Evolutionary conservation across 1,140 invertebrate species (phyloP).

Genomic region (Eufriesea mexicana): DNA sequence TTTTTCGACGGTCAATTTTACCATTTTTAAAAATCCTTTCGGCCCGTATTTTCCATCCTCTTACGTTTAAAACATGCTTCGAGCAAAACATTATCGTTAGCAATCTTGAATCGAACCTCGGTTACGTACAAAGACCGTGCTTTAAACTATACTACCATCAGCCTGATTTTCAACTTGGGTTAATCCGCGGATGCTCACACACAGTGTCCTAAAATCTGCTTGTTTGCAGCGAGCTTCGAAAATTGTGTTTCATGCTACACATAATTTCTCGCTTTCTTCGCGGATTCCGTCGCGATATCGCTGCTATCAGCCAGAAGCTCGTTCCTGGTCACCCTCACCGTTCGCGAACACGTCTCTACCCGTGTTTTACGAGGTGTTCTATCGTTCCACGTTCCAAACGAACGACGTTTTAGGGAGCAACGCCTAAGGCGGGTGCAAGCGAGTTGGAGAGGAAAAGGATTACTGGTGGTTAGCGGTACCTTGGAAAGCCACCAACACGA

Average conservation of each 20-base stretch:
- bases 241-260: neutral
- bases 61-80: neutral
- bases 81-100: neutral
- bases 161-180: neutral
- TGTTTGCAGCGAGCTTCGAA: neutral
- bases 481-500: constrained; percentile 1
- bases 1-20: too few relatives aligned
- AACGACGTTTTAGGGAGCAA: neutral
- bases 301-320: neutral
- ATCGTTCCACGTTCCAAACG: neutral
- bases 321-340: neutral
- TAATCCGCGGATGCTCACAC: neutral
- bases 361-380: constrained; percentile 27
- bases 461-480: neutral
- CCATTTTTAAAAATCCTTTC: too few relatives aligned
- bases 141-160: neutral
- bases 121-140: neutral
- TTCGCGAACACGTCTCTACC: neutral
- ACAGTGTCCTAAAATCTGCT: neutral
- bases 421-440: neutral
- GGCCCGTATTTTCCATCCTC: too few relatives aligned
- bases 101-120: neutral
- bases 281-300: neutral
- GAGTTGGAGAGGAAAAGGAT: neutral
- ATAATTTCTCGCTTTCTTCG: neutral